phyloP scores from a whole-genome alignment of 2,113 vertebrate species.

The Procavia capensis region DNA sequence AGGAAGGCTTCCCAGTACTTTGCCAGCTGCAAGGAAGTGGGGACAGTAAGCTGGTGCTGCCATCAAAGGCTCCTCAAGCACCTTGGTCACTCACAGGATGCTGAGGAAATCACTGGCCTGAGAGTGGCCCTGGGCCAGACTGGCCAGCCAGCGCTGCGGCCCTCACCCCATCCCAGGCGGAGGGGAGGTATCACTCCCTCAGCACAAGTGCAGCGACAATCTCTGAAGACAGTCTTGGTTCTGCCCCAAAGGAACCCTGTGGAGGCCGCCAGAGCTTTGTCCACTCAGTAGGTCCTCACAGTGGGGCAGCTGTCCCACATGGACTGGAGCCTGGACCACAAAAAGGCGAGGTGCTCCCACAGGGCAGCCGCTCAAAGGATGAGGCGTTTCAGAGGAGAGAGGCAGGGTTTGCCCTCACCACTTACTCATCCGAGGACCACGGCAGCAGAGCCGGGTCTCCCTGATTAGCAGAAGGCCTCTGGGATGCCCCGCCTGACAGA shows the following conservation, averaged over 20 bases:
- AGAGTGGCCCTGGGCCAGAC: not conserved
- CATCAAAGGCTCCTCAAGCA: not conserved
- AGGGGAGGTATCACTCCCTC: not conserved
- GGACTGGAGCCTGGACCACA: not conserved
- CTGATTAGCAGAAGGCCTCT: slow-evolving; percentile 1
- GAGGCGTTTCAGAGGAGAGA: not conserved
- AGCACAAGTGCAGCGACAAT: not conserved
- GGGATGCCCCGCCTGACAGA: not conserved
- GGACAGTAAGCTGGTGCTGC: not conserved
- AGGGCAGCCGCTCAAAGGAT: not conserved
- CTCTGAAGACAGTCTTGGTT: not conserved
- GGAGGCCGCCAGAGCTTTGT: not conserved
- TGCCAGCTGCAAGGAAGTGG: slow-evolving; percentile 90
- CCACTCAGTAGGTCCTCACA: not conserved
- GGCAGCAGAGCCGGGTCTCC: not conserved
- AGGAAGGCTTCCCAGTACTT: slow-evolving; percentile 99
- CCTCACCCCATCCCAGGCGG: not conserved
- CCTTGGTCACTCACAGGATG: not conserved
- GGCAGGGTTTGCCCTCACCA: not conserved
- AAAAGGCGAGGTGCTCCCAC: not conserved
- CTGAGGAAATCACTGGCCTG: not conserved
- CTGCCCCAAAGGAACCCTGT: not conserved
- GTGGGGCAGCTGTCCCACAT: not conserved
- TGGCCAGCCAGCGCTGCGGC: not conserved
- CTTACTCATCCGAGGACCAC: not conserved